phyloP scores from a whole-genome alignment of 2,113 vertebrate genomes.

The Syngnathoides biaculeatus region DNA sequence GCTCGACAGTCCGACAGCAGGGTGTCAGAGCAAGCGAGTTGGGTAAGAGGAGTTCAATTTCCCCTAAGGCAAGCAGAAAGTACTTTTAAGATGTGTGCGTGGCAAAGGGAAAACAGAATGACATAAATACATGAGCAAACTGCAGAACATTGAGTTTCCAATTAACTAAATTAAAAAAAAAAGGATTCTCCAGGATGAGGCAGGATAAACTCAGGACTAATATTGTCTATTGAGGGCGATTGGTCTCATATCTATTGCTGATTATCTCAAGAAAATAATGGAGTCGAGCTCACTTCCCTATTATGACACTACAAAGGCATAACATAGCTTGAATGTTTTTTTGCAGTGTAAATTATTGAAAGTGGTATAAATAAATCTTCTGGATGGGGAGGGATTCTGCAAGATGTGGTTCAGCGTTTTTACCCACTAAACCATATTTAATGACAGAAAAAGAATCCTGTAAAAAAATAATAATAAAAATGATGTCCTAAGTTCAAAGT shows the following conservation, averaged over 20 bases:
- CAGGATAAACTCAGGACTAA: background rate
- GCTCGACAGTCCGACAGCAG: constrained; percentile 44
- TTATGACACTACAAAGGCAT: constrained; percentile 62
- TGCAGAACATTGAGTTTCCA: constrained; percentile 20
- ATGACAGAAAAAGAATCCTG: constrained; percentile 38
- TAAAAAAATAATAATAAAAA: constrained; percentile 60
- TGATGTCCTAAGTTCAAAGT: constrained; percentile 76
- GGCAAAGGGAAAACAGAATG: constrained; percentile 40
- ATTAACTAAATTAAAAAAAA: background rate
- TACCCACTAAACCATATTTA: constrained; percentile 38
- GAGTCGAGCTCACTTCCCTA: constrained; percentile 30
- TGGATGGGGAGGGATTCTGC: constrained; percentile 21
- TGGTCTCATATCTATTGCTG: constrained; percentile 29
- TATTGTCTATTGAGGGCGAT: constrained; percentile 6
- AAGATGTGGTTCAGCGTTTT: constrained; percentile 25
- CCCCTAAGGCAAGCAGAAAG: constrained; percentile 58
- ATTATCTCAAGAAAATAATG: constrained; percentile 37
- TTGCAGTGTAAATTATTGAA: constrained; percentile 69
- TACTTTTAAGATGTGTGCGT: constrained; percentile 33
- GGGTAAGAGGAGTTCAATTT: constrained; percentile 47
- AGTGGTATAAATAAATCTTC: constrained; percentile 62
- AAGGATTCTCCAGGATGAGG: background rate
- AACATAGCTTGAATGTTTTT: constrained; percentile 65
- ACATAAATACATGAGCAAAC: constrained; percentile 42
- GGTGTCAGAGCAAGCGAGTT: constrained; percentile 44